Percentiles rank a stretch among this genome's conserved stretches.
Conservation (phyloP, 2,797 vertebrate genomes). For the Poecilia picta region DNA sequence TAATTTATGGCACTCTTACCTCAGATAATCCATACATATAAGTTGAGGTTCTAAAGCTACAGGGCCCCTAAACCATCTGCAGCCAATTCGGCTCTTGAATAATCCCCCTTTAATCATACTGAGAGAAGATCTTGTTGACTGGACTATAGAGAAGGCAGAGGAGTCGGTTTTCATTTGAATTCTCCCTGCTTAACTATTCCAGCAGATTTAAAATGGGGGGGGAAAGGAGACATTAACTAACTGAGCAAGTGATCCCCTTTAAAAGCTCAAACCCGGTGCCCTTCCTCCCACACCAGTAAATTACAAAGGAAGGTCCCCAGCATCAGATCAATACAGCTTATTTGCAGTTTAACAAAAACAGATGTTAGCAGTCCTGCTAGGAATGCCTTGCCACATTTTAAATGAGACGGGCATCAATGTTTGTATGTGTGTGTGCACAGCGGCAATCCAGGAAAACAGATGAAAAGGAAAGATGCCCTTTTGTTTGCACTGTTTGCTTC, state of each 20-base stretch:
- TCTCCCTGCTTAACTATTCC: conserved; percentile 42
- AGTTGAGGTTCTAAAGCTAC: conserved; percentile 62
- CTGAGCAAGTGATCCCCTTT: conserved; percentile 66
- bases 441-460: not conserved
- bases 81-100: conserved; percentile 66
- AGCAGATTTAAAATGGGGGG: conserved; percentile 50
- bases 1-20: conserved; percentile 65
- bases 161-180: conserved; percentile 69
- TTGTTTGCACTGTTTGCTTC: not conserved
- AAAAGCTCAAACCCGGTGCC: conserved; percentile 43
- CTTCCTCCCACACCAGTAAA: conserved; percentile 59
- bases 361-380: conserved; percentile 50
- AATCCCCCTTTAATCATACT: conserved; percentile 71
- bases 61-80: conserved; percentile 67
- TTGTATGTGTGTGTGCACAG: not conserved
- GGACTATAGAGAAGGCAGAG: conserved; percentile 48
- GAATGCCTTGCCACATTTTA: not conserved
- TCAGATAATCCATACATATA: conserved; percentile 71
- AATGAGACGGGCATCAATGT: not conserved
- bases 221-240: conserved; percentile 63
- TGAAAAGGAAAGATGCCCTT: not conserved
- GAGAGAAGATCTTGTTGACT: conserved; percentile 50
- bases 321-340: conserved; percentile 72
- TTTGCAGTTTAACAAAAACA: conserved; percentile 79
- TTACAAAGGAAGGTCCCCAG: conserved; percentile 61